Evolutionary conservation across 2,888 invertebrate species (phyloP).

Genomic region (Megamerina dolium): DNA sequence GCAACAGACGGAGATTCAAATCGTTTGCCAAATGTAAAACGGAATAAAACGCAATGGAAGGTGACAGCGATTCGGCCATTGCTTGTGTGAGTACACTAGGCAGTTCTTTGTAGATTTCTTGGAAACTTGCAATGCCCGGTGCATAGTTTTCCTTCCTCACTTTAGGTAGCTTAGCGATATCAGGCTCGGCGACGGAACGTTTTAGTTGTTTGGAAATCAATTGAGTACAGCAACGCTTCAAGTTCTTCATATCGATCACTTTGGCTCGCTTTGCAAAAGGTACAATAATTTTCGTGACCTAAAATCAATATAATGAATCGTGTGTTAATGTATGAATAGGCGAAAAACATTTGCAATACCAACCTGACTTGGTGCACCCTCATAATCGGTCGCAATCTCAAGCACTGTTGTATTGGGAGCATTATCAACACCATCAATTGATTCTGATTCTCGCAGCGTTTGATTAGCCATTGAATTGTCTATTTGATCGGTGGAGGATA

Average conservation of each 20-base stretch:
- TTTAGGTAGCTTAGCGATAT: conserved; percentile 27
- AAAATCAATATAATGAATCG: background rate
- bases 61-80: conserved; percentile 68
- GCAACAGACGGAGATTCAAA: conserved; percentile 57
- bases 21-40: conserved; percentile 82
- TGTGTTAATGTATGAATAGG: background rate
- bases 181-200: conserved; percentile 17
- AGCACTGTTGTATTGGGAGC: conserved; percentile 36
- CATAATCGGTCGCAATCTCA: conserved; percentile 55
- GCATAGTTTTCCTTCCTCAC: conserved; percentile 34
- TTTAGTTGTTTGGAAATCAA: conserved; percentile 49
- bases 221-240: conserved; percentile 72
- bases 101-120: conserved; percentile 54
- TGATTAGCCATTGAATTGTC: conserved; percentile 25
- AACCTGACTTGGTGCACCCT: conserved; percentile 59
- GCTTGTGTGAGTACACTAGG: conserved; percentile 55
- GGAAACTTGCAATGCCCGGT: conserved; percentile 53
- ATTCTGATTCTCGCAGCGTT: background rate
- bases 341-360: conserved; percentile 1
- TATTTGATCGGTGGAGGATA: conserved; percentile 30
- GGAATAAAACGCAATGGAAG: conserved; percentile 73
- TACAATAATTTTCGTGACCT: conserved; percentile 59
- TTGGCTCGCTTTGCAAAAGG: conserved; percentile 78
- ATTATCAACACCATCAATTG: conserved; percentile 26
- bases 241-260: conserved; percentile 76